Base-by-base conservation (phyloP, 2,888 invertebrate genomes). In the Pachymerium ferrugineum region DNA sequence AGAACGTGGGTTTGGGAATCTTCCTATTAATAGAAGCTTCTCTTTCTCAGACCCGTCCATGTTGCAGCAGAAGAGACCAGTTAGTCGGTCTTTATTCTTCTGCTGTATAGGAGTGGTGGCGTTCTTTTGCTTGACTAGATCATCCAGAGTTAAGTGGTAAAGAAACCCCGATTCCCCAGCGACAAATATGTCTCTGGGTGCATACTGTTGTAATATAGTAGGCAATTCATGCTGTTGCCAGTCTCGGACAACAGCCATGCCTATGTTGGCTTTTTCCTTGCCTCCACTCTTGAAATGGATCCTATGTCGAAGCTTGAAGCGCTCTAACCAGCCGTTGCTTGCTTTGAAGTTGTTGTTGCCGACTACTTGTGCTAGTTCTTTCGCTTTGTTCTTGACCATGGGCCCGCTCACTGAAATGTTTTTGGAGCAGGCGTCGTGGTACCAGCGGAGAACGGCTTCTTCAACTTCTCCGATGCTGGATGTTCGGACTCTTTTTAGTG, bases 31-130 rank as follows among this genome's bases (percentile, higher is more conserved):
- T 16, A 73, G 8, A 1, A 73, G 35, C 16, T 73, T 73, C 19
- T 68, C 67, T 19, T 73, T 73, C 25, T 73, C 73, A 3, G 73
- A 33, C 1, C 73, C 73, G n/a, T 73, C 73, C 73, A 73, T 67
- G 19, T 73, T 73, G 19, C 73, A 73, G 14, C 73, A 73, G 16
- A 73, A 73, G 2, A 67, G 28, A 1, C 19, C 68, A 2, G 73
- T 73, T 10, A 73, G 19, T 8, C 73, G 30, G 30, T 73, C 73
- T 29, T 73, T 73, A 62, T 67, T 73, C 22, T 73, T 73, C 19
- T 31, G 67, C n/a, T 67, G 31, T 4, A 33, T 19, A 10, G 67
- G n/a, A 30, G 5, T 33, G 22, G 30, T 30, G 33, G 73, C 29
- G 16, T 12, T 22, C 67, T 67, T 73, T 28, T 67, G 67, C 22